phyloP scores from a whole-genome alignment of 2,888 invertebrate genomes.

The Acleris holmiana region DNA sequence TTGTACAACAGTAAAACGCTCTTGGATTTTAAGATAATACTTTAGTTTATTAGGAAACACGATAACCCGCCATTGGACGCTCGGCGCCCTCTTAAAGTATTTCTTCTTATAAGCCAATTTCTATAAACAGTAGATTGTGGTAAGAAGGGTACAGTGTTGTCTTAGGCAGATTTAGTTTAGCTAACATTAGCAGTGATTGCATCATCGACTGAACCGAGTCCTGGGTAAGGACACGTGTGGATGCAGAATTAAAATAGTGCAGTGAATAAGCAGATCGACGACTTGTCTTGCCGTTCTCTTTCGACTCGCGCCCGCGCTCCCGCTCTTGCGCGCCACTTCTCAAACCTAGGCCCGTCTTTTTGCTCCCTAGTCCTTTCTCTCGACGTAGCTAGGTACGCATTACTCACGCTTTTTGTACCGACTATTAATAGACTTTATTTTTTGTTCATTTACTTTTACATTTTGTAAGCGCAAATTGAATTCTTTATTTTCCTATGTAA shows the following conservation, averaged over 20 bases:
- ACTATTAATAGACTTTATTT: slow-evolving; percentile 6
- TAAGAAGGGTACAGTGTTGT: not conserved
- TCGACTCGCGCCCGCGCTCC: slow-evolving; percentile 33
- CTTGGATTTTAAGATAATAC: too few species aligned
- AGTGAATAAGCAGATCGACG: slow-evolving; percentile 64
- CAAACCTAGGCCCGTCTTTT: slow-evolving; percentile 21
- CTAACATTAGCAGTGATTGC: slow-evolving; percentile 47
- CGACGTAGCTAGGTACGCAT: not conserved
- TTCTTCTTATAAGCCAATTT: too few species aligned
- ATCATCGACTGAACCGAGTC: slow-evolving; percentile 51
- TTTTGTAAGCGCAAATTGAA: too few species aligned
- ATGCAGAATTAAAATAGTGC: slow-evolving; percentile 72
- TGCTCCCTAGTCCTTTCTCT: slow-evolving; percentile 16
- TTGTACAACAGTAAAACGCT: too few species aligned
- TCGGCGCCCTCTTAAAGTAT: too few species aligned
- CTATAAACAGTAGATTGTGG: not conserved
- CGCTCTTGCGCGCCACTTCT: slow-evolving; percentile 35
- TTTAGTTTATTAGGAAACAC: too few species aligned
- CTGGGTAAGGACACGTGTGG: slow-evolving; percentile 60
- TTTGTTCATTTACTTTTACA: not conserved
- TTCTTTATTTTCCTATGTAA: too few species aligned
- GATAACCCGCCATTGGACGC: too few species aligned
- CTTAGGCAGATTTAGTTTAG: slow-evolving; percentile 26
- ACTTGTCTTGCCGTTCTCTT: slow-evolving; percentile 35
- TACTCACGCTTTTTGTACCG: not conserved